phyloP scores from a whole-genome alignment of 2,888 invertebrate genomes.

The Rotaria magnacalcarata region DNA sequence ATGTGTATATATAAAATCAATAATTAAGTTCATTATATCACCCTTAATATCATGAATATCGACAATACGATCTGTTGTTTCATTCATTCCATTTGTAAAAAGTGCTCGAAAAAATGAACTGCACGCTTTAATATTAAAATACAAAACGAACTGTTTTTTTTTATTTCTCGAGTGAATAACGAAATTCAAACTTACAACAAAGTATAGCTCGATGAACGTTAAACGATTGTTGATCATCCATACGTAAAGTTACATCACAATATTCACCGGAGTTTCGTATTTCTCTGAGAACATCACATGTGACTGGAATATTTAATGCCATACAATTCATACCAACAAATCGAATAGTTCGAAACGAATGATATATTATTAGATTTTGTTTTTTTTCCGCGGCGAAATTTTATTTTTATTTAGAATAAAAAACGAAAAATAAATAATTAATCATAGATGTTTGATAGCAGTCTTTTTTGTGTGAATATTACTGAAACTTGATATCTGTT shows the following conservation, averaged over 20 bases:
- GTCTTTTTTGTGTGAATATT: too few species aligned
- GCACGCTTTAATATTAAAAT: slow-evolving; percentile 64
- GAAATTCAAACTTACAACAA: slow-evolving; percentile 3
- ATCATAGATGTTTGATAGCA: too few species aligned
- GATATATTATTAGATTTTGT: not conserved
- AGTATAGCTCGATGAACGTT: slow-evolving; percentile 40
- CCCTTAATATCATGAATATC: slow-evolving; percentile 37
- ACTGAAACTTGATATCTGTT: too few species aligned
- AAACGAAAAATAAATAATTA: too few species aligned
- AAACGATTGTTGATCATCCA: slow-evolving; percentile 37
- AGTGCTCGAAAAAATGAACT: slow-evolving; percentile 83
- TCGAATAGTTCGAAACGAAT: not conserved
- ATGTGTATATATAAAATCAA: slow-evolving; percentile 79
- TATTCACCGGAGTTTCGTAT: slow-evolving; percentile 36
- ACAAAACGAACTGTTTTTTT: not conserved
- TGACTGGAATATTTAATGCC: not conserved
- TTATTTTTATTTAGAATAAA: too few species aligned
- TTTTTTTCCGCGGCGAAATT: not conserved
- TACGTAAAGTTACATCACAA: slow-evolving; percentile 32
- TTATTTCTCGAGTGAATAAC: not conserved
- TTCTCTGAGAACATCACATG: slow-evolving; percentile 38
- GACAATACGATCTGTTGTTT: slow-evolving; percentile 64
- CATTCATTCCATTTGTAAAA: slow-evolving; percentile 72
- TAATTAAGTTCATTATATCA: slow-evolving; percentile 49
- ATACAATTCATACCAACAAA: not conserved